A percentile compares a stretch with the other conserved stretches of the same genome.
Conservation (phyloP, 2,797 vertebrate genomes). For the Simalia tracyae region DNA sequence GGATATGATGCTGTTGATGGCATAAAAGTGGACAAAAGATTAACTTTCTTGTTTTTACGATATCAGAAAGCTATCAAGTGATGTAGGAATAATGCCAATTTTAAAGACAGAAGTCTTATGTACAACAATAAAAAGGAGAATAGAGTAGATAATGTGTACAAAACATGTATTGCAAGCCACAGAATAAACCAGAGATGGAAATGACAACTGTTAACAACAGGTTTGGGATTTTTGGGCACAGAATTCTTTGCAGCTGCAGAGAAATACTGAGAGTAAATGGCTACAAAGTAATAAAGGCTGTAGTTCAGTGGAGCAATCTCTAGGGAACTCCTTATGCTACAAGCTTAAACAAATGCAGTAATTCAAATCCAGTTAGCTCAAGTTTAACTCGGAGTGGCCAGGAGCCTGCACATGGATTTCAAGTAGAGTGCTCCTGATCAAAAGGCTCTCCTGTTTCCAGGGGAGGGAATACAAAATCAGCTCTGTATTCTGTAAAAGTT, state of each 20-base stretch:
- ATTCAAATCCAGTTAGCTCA: conserved; percentile 72
- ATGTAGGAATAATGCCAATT: not conserved
- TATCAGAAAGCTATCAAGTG: not conserved
- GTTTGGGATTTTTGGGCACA: conserved; percentile 64
- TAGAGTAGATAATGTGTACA: conserved; percentile 50
- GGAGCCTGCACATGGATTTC: conserved; percentile 26
- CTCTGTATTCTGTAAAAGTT: conserved; percentile 43
- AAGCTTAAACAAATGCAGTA: conserved; percentile 85
- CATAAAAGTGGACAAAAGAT: not conserved
- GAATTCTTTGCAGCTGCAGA: conserved; percentile 60
- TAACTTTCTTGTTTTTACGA: not conserved
- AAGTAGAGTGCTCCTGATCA: not conserved
- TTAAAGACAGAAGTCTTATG: not conserved
- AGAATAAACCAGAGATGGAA: conserved; percentile 66
- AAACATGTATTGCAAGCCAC: conserved; percentile 67
- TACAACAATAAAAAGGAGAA: conserved; percentile 34
- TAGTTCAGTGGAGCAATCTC: conserved; percentile 77
- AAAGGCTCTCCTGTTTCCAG: conserved; percentile 33
- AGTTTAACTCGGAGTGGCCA: conserved; percentile 41
- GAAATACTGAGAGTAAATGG: conserved; percentile 64
- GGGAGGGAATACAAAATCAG: not conserved
- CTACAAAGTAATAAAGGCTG: conserved; percentile 68
- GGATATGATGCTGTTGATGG: not conserved
- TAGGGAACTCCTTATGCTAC: conserved; percentile 83
- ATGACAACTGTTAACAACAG: conserved; percentile 66